phyloP scores from a whole-genome alignment of 2,888 invertebrate species.

The Cephus nigrinus region DNA sequence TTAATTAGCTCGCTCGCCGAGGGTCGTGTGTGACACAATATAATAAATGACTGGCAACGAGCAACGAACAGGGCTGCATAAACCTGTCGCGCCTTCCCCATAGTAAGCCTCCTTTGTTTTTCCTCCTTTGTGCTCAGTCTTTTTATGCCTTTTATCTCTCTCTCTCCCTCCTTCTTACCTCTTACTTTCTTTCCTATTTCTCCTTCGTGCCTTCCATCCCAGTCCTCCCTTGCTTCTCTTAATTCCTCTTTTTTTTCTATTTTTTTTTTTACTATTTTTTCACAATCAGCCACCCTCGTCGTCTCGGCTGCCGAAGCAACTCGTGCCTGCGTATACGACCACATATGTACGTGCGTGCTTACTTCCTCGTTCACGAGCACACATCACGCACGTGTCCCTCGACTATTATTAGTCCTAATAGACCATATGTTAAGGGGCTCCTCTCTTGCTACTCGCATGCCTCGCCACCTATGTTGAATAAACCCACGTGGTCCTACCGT shows the following conservation, averaged over 20 bases:
- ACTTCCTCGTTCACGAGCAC: background rate
- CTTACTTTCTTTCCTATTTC: background rate
- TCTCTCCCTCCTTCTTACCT: background rate
- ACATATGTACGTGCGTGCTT: background rate
- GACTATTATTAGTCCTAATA: constrained; percentile 64
- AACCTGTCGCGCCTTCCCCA: constrained; percentile 25
- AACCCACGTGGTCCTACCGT: too few species aligned
- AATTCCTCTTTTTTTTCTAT: constrained; percentile 9
- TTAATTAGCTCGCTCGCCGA: constrained; percentile 25
- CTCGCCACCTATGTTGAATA: too few species aligned
- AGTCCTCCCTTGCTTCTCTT: constrained; percentile 4
- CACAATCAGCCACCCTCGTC: constrained; percentile 14
- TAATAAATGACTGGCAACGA: constrained; percentile 31
- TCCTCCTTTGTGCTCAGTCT: background rate
- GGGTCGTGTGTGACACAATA: constrained; percentile 27
- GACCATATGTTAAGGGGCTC: constrained; percentile 55
- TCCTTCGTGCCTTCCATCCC: background rate
- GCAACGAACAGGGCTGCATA: constrained; percentile 28
- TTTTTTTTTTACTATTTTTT: constrained; percentile 12
- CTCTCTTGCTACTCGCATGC: constrained; percentile 9
- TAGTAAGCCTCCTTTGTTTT: constrained; percentile 13
- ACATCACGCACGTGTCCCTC: constrained; percentile 10
- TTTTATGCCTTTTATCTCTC: background rate
- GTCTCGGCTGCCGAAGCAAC: background rate
- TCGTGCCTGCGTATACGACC: background rate